A percentile compares a stretch with the other conserved stretches of the same genome.
These are phyloP conservation scores for Marronus borbonicus DNA, from an alignment of 2,888 invertebrate genomes.

Conservation along the genomic window DNA sequence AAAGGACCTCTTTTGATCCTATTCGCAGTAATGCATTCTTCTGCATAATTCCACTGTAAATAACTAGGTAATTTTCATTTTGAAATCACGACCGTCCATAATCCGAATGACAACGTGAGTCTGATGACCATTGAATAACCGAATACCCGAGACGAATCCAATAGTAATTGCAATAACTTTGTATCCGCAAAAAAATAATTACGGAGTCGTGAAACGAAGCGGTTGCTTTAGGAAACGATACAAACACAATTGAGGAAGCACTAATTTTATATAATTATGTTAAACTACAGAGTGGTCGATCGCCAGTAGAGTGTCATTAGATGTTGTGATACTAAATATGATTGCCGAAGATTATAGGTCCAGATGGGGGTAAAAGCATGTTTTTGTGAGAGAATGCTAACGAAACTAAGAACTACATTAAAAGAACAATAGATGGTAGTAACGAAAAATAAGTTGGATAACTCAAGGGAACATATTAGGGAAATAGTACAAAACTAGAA, in stretches of 20 bases:
- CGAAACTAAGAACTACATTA: no score
- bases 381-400: no score
- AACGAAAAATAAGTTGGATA: no score
- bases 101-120: slow-evolving; percentile 15
- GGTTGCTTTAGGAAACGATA: slow-evolving; percentile 32
- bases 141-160: slow-evolving; percentile 24
- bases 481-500: no score
- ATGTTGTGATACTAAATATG: not conserved
- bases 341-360: not conserved
- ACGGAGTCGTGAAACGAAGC: slow-evolving; percentile 23
- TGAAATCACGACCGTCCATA: slow-evolving; percentile 33
- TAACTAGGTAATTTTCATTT: slow-evolving; percentile 8
- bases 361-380: no score
- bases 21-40: not conserved
- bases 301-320: not conserved
- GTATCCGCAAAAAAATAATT: slow-evolving; percentile 22
- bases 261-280: slow-evolving; percentile 26
- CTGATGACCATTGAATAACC: slow-evolving; percentile 23
- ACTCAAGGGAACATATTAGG: no score
- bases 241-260: slow-evolving; percentile 23
- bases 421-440: no score
- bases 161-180: slow-evolving; percentile 8
- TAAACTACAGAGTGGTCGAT: slow-evolving; percentile 1
- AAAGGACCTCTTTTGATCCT: no score
- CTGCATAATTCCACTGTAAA: not conserved